Conservation (phyloP, 2,113 vertebrate species). For the Paramormyrops kingsleyae region DNA sequence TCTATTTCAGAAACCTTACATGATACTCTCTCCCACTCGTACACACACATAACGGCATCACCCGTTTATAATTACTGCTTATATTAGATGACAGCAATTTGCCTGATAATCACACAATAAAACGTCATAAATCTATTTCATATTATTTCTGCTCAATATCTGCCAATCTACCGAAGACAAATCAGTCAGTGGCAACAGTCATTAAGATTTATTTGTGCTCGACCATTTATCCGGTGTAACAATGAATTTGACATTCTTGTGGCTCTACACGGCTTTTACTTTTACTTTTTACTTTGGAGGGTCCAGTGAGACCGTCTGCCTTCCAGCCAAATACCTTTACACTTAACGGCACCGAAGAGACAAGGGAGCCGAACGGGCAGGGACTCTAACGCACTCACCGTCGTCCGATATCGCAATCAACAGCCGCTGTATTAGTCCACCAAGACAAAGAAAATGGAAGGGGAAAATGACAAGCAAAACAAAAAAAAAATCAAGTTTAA, state of each 20-base stretch:
- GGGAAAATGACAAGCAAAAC: neutral
- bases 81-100: constrained; percentile 3
- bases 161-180: neutral
- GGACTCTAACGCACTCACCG: constrained; percentile 13
- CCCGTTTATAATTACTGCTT: neutral
- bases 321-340: constrained; percentile 8
- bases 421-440: neutral
- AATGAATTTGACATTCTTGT: neutral
- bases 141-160: neutral
- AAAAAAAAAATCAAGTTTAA: constrained; percentile 13
- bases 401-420: neutral
- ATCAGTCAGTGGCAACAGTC: neutral
- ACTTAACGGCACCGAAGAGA: neutral
- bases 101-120: neutral
- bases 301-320: neutral
- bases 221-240: neutral
- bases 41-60: neutral
- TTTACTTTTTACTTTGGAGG: neutral
- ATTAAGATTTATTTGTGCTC: neutral
- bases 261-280: neutral
- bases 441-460: neutral
- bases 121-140: neutral
- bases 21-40: neutral
- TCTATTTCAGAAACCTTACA: neutral
- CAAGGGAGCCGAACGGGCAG: neutral